These are phyloP conservation scores for Eremophila alpestris DNA, from an alignment of 2,797 vertebrate species.

Conservation along the genomic window DNA sequence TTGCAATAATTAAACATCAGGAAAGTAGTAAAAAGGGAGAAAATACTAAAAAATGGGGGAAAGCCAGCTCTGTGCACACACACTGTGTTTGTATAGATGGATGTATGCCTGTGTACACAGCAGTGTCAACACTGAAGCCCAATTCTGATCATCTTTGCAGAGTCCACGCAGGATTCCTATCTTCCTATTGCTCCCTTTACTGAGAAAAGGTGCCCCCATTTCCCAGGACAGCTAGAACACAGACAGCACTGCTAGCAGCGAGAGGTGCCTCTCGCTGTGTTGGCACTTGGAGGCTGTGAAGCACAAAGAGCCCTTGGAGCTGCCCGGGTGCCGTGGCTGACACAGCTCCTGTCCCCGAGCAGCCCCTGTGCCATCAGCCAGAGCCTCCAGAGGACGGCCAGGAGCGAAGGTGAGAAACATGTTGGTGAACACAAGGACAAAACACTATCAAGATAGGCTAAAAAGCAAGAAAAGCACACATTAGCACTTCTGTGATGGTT, in stretches of 20 bases:
- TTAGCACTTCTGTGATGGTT: slow-evolving; percentile 76
- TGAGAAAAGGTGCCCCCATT: fast-evolving
- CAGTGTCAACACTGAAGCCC: fast-evolving
- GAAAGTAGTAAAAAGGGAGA: not conserved
- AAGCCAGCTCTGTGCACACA: fast-evolving
- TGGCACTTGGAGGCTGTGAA: not conserved
- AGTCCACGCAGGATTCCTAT: fast-evolving
- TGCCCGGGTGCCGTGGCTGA: not conserved
- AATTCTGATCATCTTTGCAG: not conserved
- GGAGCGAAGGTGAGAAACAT: slow-evolving; percentile 71
- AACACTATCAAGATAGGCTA: slow-evolving; percentile 65
- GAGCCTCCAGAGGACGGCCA: slow-evolving; percentile 77
- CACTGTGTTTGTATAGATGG: fast-evolving
- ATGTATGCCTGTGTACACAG: fast-evolving
- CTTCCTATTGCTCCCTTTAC: not conserved
- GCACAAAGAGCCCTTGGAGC: not conserved
- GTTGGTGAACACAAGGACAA: slow-evolving; percentile 44
- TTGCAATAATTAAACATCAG: not conserved
- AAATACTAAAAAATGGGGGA: not conserved
- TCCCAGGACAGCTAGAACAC: not conserved
- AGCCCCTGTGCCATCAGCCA: slow-evolving; percentile 73
- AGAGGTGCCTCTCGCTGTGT: not conserved
- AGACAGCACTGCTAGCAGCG: not conserved
- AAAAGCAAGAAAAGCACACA: slow-evolving; percentile 78
- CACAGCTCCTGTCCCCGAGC: slow-evolving; percentile 64